Percentiles rank a stretch among this genome's conserved stretches.
phyloP scores from a whole-genome alignment of 2,113 vertebrate species.

The Oceanites oceanicus region DNA sequence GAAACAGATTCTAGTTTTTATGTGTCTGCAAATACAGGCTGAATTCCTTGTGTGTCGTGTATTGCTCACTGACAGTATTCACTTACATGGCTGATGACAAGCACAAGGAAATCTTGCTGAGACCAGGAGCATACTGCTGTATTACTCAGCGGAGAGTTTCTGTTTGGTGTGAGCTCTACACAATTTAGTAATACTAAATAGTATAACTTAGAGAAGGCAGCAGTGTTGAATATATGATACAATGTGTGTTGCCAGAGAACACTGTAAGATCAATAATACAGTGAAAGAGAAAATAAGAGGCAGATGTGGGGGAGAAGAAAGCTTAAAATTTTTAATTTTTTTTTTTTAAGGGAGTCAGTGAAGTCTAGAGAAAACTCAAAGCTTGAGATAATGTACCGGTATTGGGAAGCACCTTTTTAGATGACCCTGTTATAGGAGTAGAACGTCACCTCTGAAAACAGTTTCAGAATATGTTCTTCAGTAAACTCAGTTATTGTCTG shows the following conservation, averaged over 20 bases:
- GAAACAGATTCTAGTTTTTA: background rate
- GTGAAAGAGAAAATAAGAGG: background rate
- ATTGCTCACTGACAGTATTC: background rate
- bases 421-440: background rate
- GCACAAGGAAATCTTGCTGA: background rate
- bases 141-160: background rate
- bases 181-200: background rate
- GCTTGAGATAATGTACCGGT: background rate
- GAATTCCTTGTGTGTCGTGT: background rate
- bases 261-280: background rate
- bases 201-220: background rate
- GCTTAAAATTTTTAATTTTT: background rate
- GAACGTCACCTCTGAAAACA: background rate
- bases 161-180: background rate
- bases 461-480: background rate
- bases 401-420: background rate
- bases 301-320: background rate
- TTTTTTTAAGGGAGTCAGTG: background rate
- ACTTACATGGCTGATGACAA: background rate
- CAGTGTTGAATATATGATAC: background rate
- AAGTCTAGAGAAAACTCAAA: background rate
- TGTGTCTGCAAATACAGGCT: background rate
- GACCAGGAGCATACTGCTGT: background rate
- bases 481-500: background rate
- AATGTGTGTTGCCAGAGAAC: background rate